Conservation (phyloP, 1,140 invertebrate species). For the Marisa cornuarietis region DNA sequence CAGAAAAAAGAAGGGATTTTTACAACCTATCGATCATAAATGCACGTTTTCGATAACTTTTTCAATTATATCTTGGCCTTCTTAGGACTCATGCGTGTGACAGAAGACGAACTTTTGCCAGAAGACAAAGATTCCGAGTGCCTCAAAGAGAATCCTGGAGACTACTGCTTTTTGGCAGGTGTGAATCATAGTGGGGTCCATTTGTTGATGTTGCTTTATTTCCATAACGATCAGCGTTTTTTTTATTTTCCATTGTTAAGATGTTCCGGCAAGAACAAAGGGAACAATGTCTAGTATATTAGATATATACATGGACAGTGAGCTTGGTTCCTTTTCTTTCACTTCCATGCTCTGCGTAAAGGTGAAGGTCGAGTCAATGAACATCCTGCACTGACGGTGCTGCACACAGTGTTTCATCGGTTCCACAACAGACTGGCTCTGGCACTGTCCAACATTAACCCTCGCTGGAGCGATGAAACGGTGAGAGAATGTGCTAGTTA, state of each 20-base stretch:
- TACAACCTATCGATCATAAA: not conserved
- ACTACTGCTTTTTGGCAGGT: constrained; percentile 47
- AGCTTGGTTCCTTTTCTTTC: not conserved
- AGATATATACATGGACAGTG: constrained; percentile 82
- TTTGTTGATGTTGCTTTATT: not conserved
- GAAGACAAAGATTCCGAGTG: constrained; percentile 34
- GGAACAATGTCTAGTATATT: constrained; percentile 47
- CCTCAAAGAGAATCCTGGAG: constrained; percentile 35
- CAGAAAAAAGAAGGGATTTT: no score
- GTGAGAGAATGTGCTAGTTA: not conserved
- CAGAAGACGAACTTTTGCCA: constrained; percentile 72
- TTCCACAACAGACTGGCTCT: constrained; percentile 93
- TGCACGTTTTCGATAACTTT: not conserved
- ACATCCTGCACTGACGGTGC: constrained; percentile 85
- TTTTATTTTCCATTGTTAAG: no score
- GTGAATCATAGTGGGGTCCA: not conserved
- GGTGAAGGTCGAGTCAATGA: constrained; percentile 90
- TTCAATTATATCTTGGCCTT: constrained; percentile 48
- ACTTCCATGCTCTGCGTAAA: constrained; percentile 55
- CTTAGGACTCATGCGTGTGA: constrained; percentile 80
- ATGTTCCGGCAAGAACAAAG: no score
- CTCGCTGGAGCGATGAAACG: constrained; percentile 74
- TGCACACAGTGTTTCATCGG: constrained; percentile 95
- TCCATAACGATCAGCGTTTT: no score
- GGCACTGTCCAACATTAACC: constrained; percentile 80